These are phyloP conservation scores for Tinamus guttatus DNA, from an alignment of 2,113 vertebrate species.

Conservation along the genomic window DNA sequence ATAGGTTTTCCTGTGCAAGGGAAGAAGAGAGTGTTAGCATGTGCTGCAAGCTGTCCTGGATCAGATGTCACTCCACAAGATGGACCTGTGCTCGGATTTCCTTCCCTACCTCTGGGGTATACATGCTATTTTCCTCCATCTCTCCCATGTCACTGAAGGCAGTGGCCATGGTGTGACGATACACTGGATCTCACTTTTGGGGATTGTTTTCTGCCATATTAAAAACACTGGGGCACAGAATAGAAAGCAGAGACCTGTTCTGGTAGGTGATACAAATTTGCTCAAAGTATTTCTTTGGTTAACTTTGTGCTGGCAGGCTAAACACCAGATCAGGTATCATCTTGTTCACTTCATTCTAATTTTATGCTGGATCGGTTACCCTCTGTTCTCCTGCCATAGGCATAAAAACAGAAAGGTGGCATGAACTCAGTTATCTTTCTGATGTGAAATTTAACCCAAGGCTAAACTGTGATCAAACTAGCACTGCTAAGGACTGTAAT, in stretches of 20 bases:
- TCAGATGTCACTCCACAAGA: conserved; percentile 9
- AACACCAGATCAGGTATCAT: conserved; percentile 62
- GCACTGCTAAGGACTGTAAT: background rate
- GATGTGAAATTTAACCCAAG: conserved; percentile 17
- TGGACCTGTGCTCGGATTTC: conserved; percentile 18
- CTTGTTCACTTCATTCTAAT: conserved; percentile 65
- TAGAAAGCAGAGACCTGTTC: background rate
- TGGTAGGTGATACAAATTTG: background rate
- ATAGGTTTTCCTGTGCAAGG: conserved; percentile 9
- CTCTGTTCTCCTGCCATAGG: conserved; percentile 47
- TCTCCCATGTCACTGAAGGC: background rate
- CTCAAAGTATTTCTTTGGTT: conserved; percentile 17
- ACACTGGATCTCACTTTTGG: background rate
- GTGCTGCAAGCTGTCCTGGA: background rate
- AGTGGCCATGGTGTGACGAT: background rate
- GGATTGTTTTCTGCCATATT: too few species aligned
- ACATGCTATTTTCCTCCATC: background rate
- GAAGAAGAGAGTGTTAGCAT: background rate
- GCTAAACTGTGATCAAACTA: conserved; percentile 10
- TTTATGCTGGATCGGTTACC: conserved; percentile 62
- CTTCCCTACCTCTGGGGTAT: background rate
- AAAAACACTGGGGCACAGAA: background rate
- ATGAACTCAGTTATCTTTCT: background rate
- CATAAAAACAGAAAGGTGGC: conserved; percentile 28
- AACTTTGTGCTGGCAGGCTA: conserved; percentile 43